Evolutionary conservation across 2,888 invertebrate genomes (phyloP).

Genomic region (Hyalella azteca): DNA sequence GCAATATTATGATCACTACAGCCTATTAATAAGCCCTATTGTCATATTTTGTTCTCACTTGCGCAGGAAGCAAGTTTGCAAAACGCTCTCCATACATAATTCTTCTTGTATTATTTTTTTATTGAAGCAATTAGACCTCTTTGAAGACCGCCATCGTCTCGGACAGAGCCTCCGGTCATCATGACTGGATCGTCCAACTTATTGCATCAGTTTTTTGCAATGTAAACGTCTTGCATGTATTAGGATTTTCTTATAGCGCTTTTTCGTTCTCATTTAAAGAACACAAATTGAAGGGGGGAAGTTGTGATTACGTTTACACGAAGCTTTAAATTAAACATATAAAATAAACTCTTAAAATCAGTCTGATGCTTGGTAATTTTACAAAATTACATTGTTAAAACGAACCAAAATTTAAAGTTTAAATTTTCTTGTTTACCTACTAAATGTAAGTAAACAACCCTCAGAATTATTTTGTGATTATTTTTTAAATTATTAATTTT

Average conservation of each 20-base stretch:
- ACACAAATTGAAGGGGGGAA: background rate
- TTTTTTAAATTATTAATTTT: too few relatives aligned
- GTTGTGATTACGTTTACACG: background rate
- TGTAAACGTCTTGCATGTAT: background rate
- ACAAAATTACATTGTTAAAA: too few relatives aligned
- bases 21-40: background rate
- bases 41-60: background rate
- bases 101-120: conserved; percentile 25
- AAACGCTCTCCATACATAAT: conserved; percentile 25
- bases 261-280: conserved; percentile 22
- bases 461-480: too few relatives aligned
- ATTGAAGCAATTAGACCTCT: conserved; percentile 9
- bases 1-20: too few relatives aligned
- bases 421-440: too few relatives aligned
- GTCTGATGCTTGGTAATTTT: too few relatives aligned
- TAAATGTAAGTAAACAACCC: too few relatives aligned
- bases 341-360: too few relatives aligned
- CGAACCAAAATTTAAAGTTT: too few relatives aligned
- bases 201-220: background rate
- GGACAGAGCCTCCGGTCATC: conserved; percentile 1
- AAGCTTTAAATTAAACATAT: too few relatives aligned
- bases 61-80: conserved; percentile 8
- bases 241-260: background rate
- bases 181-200: background rate
- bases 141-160: conserved; percentile 10